phyloP scores from a whole-genome alignment of 2,888 invertebrate genomes.

The Meloe dianella region DNA sequence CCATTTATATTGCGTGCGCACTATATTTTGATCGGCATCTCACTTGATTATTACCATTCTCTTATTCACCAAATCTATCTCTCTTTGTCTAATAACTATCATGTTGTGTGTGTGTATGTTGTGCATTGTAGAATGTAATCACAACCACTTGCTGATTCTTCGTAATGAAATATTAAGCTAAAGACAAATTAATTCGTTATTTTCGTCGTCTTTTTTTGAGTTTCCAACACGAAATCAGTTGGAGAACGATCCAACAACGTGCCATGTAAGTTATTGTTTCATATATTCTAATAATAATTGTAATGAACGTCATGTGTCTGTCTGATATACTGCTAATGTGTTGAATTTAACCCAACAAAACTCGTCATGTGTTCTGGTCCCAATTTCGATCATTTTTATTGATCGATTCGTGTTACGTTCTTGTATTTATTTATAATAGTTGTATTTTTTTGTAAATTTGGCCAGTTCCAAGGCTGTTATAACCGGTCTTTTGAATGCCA shows the following conservation, averaged over 20 bases:
- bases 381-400: no score
- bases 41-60: constrained; percentile 9
- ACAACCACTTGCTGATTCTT: constrained; percentile 52
- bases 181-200: neutral
- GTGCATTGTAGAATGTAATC: constrained; percentile 29
- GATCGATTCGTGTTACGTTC: no score
- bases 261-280: neutral
- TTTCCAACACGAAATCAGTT: neutral
- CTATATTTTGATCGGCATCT: constrained; percentile 37
- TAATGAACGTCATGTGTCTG: neutral
- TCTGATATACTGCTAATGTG: no score
- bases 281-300: neutral
- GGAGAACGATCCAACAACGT: neutral
- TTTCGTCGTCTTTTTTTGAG: neutral
- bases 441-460: constrained; percentile 14
- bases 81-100: constrained; percentile 1
- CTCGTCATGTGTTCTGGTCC: neutral
- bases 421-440: neutral
- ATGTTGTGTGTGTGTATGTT: constrained; percentile 41
- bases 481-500: constrained; percentile 39
- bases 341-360: no score
- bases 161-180: neutral
- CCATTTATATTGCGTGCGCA: constrained; percentile 43
- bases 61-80: constrained; percentile 18
- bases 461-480: constrained; percentile 30